Percentiles rank a stretch among this genome's conserved stretches.
These are phyloP conservation scores for Pangasius krempfi DNA, from an alignment of 2,797 vertebrate genomes.

Conservation along the genomic window DNA sequence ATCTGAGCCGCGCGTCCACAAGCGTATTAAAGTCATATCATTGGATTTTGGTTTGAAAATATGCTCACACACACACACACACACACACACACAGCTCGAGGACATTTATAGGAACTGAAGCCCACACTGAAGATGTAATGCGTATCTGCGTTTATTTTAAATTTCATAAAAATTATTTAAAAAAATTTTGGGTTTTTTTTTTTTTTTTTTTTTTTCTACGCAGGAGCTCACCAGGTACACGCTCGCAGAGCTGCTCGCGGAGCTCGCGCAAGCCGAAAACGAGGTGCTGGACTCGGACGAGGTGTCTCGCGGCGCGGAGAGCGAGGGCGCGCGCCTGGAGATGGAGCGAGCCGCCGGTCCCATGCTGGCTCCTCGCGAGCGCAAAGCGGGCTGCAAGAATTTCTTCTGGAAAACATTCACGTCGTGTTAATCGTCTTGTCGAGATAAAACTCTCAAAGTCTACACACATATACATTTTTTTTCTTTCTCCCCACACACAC, in stretches of 20 bases:
- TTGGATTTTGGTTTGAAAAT: neutral
- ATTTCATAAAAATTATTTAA: neutral
- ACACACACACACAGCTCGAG: neutral
- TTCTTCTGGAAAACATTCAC: conserved; percentile 99
- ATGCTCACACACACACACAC: neutral
- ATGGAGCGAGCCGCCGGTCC: conserved; percentile 88
- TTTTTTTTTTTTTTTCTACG: neutral
- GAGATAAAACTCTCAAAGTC: conserved; percentile 34
- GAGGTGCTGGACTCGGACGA: conserved; percentile 88
- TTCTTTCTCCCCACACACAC: conserved; percentile 3
- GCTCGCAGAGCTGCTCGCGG: conserved; percentile 88
- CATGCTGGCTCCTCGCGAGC: conserved; percentile 88
- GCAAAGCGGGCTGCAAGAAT: conserved; percentile 98
- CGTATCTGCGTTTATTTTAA: neutral
- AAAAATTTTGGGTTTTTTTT: too few species aligned
- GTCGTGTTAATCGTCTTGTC: conserved; percentile 83
- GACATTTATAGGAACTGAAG: neutral
- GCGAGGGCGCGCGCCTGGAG: conserved; percentile 84
- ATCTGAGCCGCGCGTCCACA: neutral
- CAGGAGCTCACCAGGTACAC: conserved; percentile 88
- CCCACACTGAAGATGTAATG: neutral
- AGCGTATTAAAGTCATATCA: too few species aligned
- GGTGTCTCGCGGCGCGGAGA: conserved; percentile 79
- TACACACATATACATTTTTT: conserved; percentile 20
- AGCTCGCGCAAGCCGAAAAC: conserved; percentile 90